phyloP scores from a whole-genome alignment of 2,797 vertebrate species.

The Cichlasoma orientale region DNA sequence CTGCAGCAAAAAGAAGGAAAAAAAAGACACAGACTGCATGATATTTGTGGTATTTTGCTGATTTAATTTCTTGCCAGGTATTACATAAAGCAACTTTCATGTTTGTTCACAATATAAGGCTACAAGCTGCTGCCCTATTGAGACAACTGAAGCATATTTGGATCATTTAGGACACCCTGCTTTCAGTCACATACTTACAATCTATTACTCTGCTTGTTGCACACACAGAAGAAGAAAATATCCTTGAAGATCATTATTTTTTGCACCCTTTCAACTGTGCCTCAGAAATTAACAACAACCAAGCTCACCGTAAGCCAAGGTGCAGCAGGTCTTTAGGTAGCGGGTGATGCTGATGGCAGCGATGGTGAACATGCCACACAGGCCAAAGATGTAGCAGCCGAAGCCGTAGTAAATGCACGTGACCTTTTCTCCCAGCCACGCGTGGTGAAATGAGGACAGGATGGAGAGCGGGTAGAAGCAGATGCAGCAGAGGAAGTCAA shows the following conservation, averaged over 20 bases:
- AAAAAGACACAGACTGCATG: not conserved
- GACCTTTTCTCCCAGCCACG: slow-evolving; percentile 64
- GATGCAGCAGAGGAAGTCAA: slow-evolving; percentile 76
- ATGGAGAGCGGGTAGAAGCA: slow-evolving; percentile 79
- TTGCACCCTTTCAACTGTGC: not conserved
- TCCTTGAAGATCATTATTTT: too few relatives aligned
- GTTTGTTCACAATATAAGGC: too few relatives aligned
- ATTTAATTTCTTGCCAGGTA: too few relatives aligned
- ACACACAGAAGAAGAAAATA: too few relatives aligned
- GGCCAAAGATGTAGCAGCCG: slow-evolving; percentile 74
- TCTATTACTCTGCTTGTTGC: too few relatives aligned
- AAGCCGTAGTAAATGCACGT: slow-evolving; percentile 77
- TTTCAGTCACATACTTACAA: too few relatives aligned
- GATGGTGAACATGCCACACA: slow-evolving; percentile 79
- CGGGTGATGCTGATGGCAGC: slow-evolving; percentile 73
- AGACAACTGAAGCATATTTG: too few relatives aligned
- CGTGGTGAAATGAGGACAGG: slow-evolving; percentile 72
- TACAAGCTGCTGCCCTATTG: too few relatives aligned
- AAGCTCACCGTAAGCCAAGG: slow-evolving; percentile 58
- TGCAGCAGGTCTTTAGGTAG: slow-evolving; percentile 76
- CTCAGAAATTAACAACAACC: too few relatives aligned
- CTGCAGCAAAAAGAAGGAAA: slow-evolving; percentile 27
- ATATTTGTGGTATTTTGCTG: not conserved
- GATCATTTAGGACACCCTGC: too few relatives aligned
- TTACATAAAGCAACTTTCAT: too few relatives aligned